Evolutionary conservation across 2,888 invertebrate species (phyloP), one percentile per base, ranked within the genome.

Genomic region (Diplolepis rosae): DNA sequence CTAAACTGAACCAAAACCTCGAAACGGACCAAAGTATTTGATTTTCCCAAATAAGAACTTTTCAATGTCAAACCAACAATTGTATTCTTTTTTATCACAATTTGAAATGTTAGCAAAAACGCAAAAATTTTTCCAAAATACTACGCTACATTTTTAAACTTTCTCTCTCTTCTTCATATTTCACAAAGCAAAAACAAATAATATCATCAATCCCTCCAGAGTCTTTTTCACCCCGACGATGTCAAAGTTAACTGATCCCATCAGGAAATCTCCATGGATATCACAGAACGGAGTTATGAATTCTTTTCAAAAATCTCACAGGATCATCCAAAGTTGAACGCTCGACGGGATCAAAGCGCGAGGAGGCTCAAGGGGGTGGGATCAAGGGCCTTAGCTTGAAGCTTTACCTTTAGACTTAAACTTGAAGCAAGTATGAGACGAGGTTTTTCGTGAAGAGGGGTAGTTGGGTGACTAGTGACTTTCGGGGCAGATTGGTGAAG

Each of bases 301-400:
- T 87, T 88, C 85, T 85, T 82, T 80, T 80, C 78, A 78, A 82
- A 82, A 85, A 83, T 82, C 82, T 85, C 78, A 75, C 74, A 81
- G 81, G 82, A 84, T 79, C 70, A 79, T 80, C 78, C 81, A 82
- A 75, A 84, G 84, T 83, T 82, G 83, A 81, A 80, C 82, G 82
- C 83, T 82, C 81, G 79, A 77, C 79, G 76, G 74, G 84, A 83
- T 82, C 83, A 82, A 83, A 83, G 81, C 65, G 71, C 71, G 68
- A 74, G 65, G 72, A 69, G 48, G 61, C 56, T 73, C 56, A 69
- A 70, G 70, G 71, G 83, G 83, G 85, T 83, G 86, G 85, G 87
- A 87, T 87, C 85, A 87, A 86, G 84, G 73, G 86, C 83, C 83
- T 86, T 86, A 86, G 82, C 77, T 76, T 76, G 82, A 81, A 86